Conservation (phyloP, 2,888 invertebrate species). For the Hyppa rectilinea region DNA sequence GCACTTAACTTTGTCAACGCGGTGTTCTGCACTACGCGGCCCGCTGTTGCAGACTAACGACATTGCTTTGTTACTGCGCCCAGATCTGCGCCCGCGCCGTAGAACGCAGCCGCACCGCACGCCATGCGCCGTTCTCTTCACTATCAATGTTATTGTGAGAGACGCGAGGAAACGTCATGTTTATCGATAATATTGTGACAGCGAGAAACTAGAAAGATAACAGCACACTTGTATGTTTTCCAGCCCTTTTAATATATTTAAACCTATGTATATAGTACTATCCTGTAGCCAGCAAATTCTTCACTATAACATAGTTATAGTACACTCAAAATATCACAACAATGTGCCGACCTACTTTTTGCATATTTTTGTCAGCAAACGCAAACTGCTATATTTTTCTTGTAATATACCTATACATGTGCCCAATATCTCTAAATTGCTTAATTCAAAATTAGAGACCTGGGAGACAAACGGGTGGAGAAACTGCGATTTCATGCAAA, state of each 20-base stretch:
- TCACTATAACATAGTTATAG: no score
- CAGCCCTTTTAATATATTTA: not conserved
- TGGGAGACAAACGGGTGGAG: no score
- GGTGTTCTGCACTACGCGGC: constrained; percentile 54
- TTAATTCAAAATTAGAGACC: no score
- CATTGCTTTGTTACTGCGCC: constrained; percentile 46
- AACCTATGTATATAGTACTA: not conserved
- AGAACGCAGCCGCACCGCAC: constrained; percentile 39
- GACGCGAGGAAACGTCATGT: constrained; percentile 56
- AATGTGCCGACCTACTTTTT: no score
- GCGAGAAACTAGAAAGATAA: constrained; percentile 22
- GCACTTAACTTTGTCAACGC: constrained; percentile 29
- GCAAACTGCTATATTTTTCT: no score
- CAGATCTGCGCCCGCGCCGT: constrained; percentile 68
- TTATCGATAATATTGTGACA: constrained; percentile 40
- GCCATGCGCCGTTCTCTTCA: constrained; percentile 60
- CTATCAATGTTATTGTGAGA: constrained; percentile 64
- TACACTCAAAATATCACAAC: no score
- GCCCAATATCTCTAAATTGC: no score
- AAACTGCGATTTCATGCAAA: no score
- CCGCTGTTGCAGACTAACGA: constrained; percentile 69
- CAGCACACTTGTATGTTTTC: not conserved
- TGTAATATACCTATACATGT: no score
- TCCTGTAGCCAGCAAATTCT: not conserved
- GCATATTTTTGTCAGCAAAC: no score